Evolutionary conservation across 2,888 invertebrate genomes (phyloP), one percentile per base, ranked within the genome.

Genomic region (Drosophila anceps): DNA sequence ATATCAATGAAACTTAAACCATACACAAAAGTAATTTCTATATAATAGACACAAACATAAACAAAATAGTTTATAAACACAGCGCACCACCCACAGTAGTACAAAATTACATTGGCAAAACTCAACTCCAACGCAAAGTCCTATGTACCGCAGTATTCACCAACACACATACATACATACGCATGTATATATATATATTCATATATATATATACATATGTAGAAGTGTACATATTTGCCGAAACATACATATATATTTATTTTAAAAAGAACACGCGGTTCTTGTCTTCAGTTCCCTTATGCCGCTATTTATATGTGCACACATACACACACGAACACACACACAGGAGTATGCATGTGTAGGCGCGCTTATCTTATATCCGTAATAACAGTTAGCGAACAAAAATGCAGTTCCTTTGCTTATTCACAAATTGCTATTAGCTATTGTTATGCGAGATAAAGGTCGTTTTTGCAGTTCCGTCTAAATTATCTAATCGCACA

Each of bases 401-500:
- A 65, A 41, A 46, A 65, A 43, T 15, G 37, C 29, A 59, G 44
- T 59, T 66, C 20, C 65, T 39, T 39, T 60, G 62, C 33, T 69
- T 41, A 64, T 53, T 60, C 41, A 58, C 44, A 20, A 64, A 66
- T 35, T 27, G 18, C 13, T 15, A 78, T 73, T 68, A 58, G 10
- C 54, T 41, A 60, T 60, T 63, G 60, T 63, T 69, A 35, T 65
- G 41, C 29, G 27, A 57, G 41, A 74, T 60, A 69, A 69, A 53
- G 51, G 35, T 18, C 46, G 33, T 27, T 44, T 53, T 48, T 43
- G 48, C 37, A 62, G 54, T 69, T 73, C 60, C 73, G 50, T 61
- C 37, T 46, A 75, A 86, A 88, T 84, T 84, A 84, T 86, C 88
- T 84, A 84, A 84, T 86, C 78, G 31, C 50, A 62, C 18, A 57